Base-by-base conservation (phyloP, 2,797 vertebrate species). In the Gymnoscopelus braueri region DNA sequence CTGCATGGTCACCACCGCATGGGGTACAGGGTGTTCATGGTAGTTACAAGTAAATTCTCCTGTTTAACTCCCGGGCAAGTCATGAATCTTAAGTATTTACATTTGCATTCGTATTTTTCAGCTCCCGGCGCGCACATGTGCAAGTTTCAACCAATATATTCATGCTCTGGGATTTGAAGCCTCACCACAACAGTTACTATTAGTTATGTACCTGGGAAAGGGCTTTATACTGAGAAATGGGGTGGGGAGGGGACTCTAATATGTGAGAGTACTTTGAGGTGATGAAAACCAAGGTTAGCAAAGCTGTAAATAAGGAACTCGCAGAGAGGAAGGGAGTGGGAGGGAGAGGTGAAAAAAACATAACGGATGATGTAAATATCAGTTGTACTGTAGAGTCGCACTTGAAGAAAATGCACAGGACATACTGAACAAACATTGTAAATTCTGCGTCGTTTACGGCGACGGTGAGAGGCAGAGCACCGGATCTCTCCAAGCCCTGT, bases 231-330 rank as follows among this genome's bases (percentile, higher is more conserved):
- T 68, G 72, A 63, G 39, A 59, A 44, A 64, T 62, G 58, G 55
- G 56, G 66, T 48, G 26, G 77, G 11, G 48, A 19, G 63, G 59
- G 55, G 56, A 66, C 51, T 3, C 60, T 59, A 60, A 35, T 4
- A 7, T 65, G 9, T 69, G 5, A 56, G 65, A 79, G 62, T 58
- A 48, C 63, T 70, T 51, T 50, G 62, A 80, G 67, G 69, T 64
- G 75, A 78, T 73, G 83, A 85, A 67, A 79, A 60, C 23, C 60
- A 32, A 77, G 73, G 79, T 68, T 80, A 73, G 66, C 23, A 7
- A 19, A 23, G 75, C 72, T 75, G 67, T 78, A 84, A 82, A 85
- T 70, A 60, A 79, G 23, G 39, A 44, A 44, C 39, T 44, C 39
- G 9, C 8, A 32, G 23, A 50, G 8, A 15, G 0, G 24, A 24